Percentiles rank a stretch among this genome's conserved stretches.
phyloP scores from a whole-genome alignment of 2,797 vertebrate species.

The Lagorchestes hirsutus region DNA sequence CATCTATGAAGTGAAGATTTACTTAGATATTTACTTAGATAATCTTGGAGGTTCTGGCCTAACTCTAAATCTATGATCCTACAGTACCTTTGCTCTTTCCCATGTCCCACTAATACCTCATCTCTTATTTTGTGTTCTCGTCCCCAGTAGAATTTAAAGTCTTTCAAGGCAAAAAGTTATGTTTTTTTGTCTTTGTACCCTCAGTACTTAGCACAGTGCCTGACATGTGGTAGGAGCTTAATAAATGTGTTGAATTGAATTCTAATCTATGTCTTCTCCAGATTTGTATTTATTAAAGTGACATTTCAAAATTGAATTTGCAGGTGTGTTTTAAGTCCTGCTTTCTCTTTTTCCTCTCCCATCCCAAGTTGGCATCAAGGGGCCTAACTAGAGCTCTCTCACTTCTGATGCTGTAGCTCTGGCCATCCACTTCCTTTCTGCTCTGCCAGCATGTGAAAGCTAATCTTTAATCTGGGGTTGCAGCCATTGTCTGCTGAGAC shows the following conservation, averaged over 20 bases:
- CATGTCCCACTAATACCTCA: neutral
- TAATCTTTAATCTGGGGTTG: neutral
- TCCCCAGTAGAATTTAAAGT: neutral
- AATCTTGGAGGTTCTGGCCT: neutral
- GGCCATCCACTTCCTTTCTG: neutral
- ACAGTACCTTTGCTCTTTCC: neutral
- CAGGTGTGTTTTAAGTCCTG: neutral
- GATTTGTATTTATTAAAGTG: neutral
- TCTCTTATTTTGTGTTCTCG: neutral
- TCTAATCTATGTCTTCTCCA: neutral
- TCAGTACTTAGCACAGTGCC: neutral
- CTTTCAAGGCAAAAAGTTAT: neutral
- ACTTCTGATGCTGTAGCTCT: neutral
- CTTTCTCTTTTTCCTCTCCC: neutral
- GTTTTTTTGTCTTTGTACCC: neutral
- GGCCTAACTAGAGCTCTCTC: neutral
- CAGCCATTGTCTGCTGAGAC: neutral
- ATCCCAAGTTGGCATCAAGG: neutral
- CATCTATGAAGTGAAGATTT: neutral
- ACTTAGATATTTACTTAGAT: neutral
- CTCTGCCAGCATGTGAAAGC: neutral
- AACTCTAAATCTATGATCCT: neutral
- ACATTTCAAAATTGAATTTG: constrained; percentile 17
- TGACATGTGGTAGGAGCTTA: neutral
- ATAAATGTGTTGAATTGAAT: neutral